Conservation (phyloP, 2,113 vertebrate genomes). For the Cnemophilus loriae region DNA sequence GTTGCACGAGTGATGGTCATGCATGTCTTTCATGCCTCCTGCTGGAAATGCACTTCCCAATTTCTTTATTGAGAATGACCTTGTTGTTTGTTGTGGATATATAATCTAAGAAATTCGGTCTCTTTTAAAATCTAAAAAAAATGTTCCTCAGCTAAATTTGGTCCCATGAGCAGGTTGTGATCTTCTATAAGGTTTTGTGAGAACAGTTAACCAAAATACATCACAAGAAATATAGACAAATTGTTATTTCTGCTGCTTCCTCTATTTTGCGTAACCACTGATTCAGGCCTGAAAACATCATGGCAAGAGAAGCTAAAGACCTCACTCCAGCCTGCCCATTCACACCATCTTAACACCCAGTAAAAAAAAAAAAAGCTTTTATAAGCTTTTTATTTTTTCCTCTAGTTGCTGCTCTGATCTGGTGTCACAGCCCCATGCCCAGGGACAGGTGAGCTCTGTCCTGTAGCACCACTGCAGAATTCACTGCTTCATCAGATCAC, state of each 20-base stretch:
- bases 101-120: neutral
- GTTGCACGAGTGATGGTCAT: neutral
- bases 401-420: neutral
- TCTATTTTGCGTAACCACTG: neutral
- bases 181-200: neutral
- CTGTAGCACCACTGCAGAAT: neutral
- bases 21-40: neutral
- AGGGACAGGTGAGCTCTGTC: neutral
- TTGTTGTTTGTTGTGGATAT: neutral
- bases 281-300: neutral
- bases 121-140: neutral
- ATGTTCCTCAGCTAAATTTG: neutral
- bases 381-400: neutral
- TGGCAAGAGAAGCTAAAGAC: neutral
- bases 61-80: neutral
- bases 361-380: neutral
- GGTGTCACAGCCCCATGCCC: neutral
- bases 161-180: neutral
- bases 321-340: neutral
- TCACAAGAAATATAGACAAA: neutral
- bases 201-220: neutral
- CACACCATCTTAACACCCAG: neutral
- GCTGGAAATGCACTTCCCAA: neutral
- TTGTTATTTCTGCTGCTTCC: neutral
- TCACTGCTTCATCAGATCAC: neutral